Evolutionary conservation across 2,113 vertebrate species (phyloP), one percentile per base, ranked within the genome.

Genomic region (Physeter macrocephalus): DNA sequence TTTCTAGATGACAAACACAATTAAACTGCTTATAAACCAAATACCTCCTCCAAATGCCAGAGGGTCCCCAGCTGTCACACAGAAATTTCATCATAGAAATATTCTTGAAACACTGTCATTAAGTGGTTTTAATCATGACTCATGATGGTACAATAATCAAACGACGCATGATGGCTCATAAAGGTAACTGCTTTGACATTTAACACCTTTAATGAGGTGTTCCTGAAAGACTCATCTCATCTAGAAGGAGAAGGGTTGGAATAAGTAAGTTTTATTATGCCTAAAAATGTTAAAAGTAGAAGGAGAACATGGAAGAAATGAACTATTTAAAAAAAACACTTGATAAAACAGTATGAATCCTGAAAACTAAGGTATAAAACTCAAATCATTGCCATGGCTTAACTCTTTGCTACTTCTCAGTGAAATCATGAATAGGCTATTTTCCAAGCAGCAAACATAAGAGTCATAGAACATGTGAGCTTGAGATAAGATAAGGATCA

Each of bases 1-100:
- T 96, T 97, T 87, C 67, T 90, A 41, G 21, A 91, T 66, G 69
- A 94, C 59, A 94, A 46, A 96, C 86, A 81, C 64, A 82, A 90
- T 92, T 75, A 90, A 88, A 88, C 61, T 78, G 8, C 81, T 95
- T 90, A 93, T 93, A 90, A 75, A 77, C 61, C 23, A 84, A 80
- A 84, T 72, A 66, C 52, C 43, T 95, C 83, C 62, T 83, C 67
- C 41, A 89, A 89, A 96, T 46, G 54, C 23, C 61, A 64, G 43
- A 54, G 39, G 34, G 81, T 64, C 29, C 78, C 59, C 67, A 46
- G 93, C 83, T 85, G 31, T 77, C 74, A 92, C 34, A 87, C 4
- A 61, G 78, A 49, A 94, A 69, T 81, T 88, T 78, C 69, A 96
- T 80, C 52, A 81, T 0, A 87, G 46, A 93, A 93, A 85, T 88